A percentile compares a stretch with the other conserved stretches of the same genome.
These are phyloP conservation scores for Spea multiplicata DNA, from an alignment of 2,113 vertebrate species.

Conservation along the genomic window DNA sequence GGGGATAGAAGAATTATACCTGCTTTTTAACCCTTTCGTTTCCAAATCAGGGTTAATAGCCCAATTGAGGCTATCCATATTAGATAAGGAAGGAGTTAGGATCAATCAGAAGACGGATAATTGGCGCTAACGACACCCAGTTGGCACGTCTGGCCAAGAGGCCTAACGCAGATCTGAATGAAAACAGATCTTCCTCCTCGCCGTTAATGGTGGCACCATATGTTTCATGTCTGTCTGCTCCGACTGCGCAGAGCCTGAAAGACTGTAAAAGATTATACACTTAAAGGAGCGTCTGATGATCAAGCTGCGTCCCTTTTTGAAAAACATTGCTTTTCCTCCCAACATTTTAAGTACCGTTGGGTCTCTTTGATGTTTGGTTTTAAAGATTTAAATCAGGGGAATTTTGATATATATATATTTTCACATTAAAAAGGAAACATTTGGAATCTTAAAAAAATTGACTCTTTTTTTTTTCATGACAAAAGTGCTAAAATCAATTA, in stretches of 20 bases:
- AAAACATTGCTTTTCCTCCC: not conserved
- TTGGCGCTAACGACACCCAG: conserved; percentile 24
- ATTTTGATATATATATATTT: too few species aligned
- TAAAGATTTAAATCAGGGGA: too few species aligned
- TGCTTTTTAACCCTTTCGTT: too few species aligned
- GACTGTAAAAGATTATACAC: conserved; percentile 32
- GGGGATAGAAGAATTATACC: too few species aligned
- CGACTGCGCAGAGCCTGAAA: conserved; percentile 32
- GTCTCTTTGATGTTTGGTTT: not conserved
- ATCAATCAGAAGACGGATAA: conserved; percentile 22
- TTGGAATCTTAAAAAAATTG: too few species aligned
- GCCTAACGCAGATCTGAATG: conserved; percentile 15
- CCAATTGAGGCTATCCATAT: not conserved
- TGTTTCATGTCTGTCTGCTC: conserved; percentile 39
- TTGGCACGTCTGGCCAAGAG: conserved; percentile 35
- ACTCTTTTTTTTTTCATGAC: too few species aligned
- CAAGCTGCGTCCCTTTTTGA: conserved; percentile 18
- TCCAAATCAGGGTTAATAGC: not conserved
- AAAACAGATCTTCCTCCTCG: conserved; percentile 37
- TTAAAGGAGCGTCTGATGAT: conserved; percentile 40
- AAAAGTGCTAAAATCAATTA: too few species aligned
- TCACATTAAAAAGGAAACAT: too few species aligned
- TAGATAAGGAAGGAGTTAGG: not conserved
- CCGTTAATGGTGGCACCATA: conserved; percentile 38
- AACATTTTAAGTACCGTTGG: conserved; percentile 3